A percentile compares a stretch with the other conserved stretches of the same genome.
Conservation (phyloP, 64 coral and sea anemone genomes). For the Montipora efflorescens region DNA sequence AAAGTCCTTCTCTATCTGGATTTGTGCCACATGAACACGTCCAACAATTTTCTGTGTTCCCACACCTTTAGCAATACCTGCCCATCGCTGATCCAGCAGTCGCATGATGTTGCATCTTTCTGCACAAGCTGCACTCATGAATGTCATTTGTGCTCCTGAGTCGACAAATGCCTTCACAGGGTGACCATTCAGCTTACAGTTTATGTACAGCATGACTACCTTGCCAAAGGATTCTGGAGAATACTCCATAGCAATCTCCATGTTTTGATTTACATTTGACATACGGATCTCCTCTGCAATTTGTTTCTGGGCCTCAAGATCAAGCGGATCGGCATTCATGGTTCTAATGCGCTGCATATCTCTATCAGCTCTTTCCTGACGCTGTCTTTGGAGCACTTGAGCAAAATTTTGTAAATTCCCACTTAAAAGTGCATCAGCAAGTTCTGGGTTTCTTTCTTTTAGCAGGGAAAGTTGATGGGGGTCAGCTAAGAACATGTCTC, state of each 20-base stretch:
- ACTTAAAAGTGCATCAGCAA: constrained; percentile 88
- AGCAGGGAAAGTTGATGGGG: constrained; percentile 86
- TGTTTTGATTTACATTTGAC: constrained; percentile 97
- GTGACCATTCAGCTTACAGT: constrained; percentile 92
- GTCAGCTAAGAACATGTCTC: constrained; percentile 94
- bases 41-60: constrained; percentile 99
- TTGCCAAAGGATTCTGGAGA: constrained; percentile 98
- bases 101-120: constrained; percentile 87
- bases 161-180: constrained; percentile 99
- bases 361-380: constrained; percentile 81
- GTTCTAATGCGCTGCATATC: constrained; percentile 87
- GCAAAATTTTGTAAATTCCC: constrained; percentile 83
- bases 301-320: constrained; percentile 86
- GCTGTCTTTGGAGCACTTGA: constrained; percentile 76
- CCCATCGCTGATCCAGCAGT: constrained; percentile 91
- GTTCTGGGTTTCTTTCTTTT: constrained; percentile 94
- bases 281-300: constrained; percentile 97
- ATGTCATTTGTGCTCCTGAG: constrained; percentile 99
- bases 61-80: constrained; percentile 94
- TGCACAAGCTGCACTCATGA: constrained; percentile 98
- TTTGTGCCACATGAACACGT: constrained; percentile 96
- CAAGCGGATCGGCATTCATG: constrained; percentile 94
- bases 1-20: constrained; percentile 97
- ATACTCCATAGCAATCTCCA: constrained; percentile 99
- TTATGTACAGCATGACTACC: constrained; percentile 98